phyloP scores from a whole-genome alignment of 2,113 vertebrate genomes.

The Cyphotilapia sp. region DNA sequence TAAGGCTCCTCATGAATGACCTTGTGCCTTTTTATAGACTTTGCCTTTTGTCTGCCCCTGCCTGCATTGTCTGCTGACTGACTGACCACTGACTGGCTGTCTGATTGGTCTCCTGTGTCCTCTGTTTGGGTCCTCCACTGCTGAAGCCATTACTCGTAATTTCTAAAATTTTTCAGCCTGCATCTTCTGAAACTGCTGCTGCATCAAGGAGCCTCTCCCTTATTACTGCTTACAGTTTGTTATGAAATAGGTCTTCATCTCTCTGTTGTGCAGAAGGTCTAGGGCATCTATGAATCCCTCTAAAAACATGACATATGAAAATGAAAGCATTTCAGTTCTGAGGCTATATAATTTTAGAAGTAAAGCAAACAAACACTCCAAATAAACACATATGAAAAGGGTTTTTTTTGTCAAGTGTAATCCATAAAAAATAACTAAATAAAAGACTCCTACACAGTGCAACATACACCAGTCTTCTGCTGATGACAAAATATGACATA shows the following conservation, averaged over 20 bases:
- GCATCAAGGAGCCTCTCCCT: not conserved
- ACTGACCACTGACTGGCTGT: not conserved
- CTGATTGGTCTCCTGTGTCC: not conserved
- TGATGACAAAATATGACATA: not conserved
- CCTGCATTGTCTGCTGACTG: not conserved
- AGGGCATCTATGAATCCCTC: not conserved
- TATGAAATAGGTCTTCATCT: not conserved
- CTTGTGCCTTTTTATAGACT: not conserved
- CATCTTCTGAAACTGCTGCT: not conserved
- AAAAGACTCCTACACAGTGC: not conserved
- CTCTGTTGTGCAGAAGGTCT: not conserved
- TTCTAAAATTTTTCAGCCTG: not conserved
- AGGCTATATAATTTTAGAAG: not conserved
- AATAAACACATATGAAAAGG: not conserved
- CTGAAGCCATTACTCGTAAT: not conserved
- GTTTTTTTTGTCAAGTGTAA: rapidly evolving
- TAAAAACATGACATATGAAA: not conserved
- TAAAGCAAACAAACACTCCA: not conserved
- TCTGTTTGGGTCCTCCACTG: not conserved
- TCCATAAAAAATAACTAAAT: not conserved
- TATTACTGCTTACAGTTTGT: not conserved
- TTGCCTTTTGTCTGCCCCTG: not conserved
- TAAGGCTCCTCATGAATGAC: not conserved
- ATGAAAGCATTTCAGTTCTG: not conserved
- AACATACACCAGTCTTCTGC: not conserved